Evolutionary conservation across 2,888 invertebrate genomes (phyloP).

Genomic region (Malachius bipustulatus): DNA sequence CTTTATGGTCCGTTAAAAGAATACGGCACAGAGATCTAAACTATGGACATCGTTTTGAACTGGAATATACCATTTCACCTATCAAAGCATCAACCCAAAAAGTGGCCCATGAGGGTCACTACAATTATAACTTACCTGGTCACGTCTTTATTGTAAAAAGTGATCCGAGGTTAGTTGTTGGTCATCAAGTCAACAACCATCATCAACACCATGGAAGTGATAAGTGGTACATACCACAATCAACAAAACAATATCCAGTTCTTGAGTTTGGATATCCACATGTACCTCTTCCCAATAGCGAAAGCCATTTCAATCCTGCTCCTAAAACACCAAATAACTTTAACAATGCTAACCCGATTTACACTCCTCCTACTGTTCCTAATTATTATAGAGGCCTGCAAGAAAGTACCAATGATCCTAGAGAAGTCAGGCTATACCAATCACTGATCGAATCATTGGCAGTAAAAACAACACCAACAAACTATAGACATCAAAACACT

Average conservation of each 20-base stretch:
- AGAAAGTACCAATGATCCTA: constrained; percentile 20
- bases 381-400: constrained; percentile 11
- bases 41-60: constrained; percentile 45
- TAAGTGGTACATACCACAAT: not conserved
- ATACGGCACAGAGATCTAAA: constrained; percentile 48
- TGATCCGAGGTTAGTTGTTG: constrained; percentile 14
- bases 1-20: constrained; percentile 58
- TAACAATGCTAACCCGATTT: constrained; percentile 18
- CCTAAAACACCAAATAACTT: constrained; percentile 23
- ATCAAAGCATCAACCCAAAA: constrained; percentile 34
- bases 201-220: not conserved
- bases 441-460: constrained; percentile 26
- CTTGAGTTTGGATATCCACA: not conserved
- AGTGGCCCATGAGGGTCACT: constrained; percentile 34
- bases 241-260: not conserved
- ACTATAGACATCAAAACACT: not conserved
- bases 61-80: constrained; percentile 54
- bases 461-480: constrained; percentile 18
- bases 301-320: constrained; percentile 12
- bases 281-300: not conserved
- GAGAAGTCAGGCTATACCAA: constrained; percentile 27
- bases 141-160: constrained; percentile 51
- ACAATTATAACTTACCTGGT: constrained; percentile 41
- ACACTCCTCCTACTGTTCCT: constrained; percentile 7
- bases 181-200: constrained; percentile 1